Percentiles rank a stretch among this genome's conserved stretches.
Conservation (phyloP, 2,797 vertebrate species). For the Myiotriccus ornatus region DNA sequence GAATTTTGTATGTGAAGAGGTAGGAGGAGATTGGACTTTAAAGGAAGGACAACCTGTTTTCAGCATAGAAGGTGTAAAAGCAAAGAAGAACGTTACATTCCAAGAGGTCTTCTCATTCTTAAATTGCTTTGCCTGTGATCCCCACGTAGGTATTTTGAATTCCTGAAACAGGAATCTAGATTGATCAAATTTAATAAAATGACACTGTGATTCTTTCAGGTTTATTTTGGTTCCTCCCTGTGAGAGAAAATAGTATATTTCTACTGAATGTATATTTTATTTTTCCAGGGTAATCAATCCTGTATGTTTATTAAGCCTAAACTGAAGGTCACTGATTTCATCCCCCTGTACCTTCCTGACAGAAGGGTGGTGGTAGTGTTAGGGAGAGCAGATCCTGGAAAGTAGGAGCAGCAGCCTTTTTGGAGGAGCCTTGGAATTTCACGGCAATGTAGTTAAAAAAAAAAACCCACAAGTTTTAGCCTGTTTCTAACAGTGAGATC, state of each 20-base stretch:
- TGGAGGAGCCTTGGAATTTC: neutral
- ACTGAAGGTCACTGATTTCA: neutral
- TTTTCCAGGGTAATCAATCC: neutral
- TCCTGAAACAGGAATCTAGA: neutral
- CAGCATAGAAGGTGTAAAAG: neutral
- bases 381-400: neutral
- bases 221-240: neutral
- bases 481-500: neutral
- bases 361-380: neutral
- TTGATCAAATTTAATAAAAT: neutral
- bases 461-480: neutral
- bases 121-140: neutral
- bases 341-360: neutral
- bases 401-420: neutral
- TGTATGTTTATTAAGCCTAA: neutral
- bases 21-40: neutral
- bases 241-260: neutral
- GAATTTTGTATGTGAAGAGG: neutral
- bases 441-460: neutral
- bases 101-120: neutral
- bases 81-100: neutral
- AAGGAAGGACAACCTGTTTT: neutral
- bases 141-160: neutral
- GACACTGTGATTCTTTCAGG: neutral
- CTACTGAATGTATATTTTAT: neutral